phyloP scores from a whole-genome alignment of 2,797 vertebrate species.

The Pangasius macronema region DNA sequence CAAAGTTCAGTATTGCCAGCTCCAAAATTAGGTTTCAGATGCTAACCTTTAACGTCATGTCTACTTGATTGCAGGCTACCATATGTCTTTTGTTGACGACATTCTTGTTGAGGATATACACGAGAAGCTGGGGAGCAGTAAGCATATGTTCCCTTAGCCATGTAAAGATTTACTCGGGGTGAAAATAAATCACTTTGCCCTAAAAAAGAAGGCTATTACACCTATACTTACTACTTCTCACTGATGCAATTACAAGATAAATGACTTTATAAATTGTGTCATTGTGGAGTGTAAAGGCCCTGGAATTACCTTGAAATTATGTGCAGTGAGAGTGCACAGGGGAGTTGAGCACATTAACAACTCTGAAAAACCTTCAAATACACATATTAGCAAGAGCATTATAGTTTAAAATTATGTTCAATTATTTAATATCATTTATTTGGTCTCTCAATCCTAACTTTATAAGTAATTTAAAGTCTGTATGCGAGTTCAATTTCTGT shows the following conservation, averaged over 20 bases:
- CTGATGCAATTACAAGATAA: constrained; percentile 53
- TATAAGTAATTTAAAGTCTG: constrained; percentile 33
- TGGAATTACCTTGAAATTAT: constrained; percentile 50
- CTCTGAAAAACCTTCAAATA: constrained; percentile 62
- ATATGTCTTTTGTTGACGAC: constrained; percentile 49
- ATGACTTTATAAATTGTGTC: constrained; percentile 52
- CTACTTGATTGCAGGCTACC: constrained; percentile 70
- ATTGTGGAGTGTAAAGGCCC: constrained; percentile 24
- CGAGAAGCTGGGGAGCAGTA: neutral
- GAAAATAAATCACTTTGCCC: constrained; percentile 44
- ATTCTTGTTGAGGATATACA: neutral
- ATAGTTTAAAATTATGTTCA: constrained; percentile 64
- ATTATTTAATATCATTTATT: constrained; percentile 70
- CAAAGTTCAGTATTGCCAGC: constrained; percentile 65
- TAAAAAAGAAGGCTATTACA: constrained; percentile 45
- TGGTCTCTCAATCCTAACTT: constrained; percentile 41
- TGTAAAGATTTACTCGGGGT: constrained; percentile 36
- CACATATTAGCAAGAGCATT: constrained; percentile 68
- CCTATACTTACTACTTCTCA: constrained; percentile 40
- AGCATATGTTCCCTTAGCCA: neutral
- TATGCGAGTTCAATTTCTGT: constrained; percentile 27
- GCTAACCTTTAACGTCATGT: constrained; percentile 62
- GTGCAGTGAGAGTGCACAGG: constrained; percentile 25
- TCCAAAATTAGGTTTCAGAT: constrained; percentile 75
- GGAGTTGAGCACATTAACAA: constrained; percentile 39